Evolutionary conservation across 2,888 invertebrate genomes (phyloP).

Genomic region (Leuctra nigra): DNA sequence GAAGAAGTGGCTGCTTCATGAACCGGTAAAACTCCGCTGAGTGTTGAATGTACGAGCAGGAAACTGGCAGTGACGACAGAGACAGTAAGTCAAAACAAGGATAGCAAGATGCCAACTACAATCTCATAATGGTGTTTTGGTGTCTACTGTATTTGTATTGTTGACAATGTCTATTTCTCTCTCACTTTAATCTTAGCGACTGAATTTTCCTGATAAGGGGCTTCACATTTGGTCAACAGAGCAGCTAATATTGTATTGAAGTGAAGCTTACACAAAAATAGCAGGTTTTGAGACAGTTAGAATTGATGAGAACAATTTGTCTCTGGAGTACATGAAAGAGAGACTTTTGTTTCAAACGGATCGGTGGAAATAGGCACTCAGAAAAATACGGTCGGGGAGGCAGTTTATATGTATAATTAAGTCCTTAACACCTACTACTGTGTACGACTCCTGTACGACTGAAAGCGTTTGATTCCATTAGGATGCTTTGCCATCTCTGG

Average conservation of each 20-base stretch:
- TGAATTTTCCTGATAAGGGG: constrained; percentile 26
- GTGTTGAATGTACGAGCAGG: not conserved
- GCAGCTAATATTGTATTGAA: constrained; percentile 10
- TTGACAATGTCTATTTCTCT: not conserved
- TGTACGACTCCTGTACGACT: too few relatives aligned
- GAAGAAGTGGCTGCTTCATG: not conserved
- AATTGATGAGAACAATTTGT: too few relatives aligned
- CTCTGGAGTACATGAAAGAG: too few relatives aligned
- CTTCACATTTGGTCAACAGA: constrained; percentile 25
- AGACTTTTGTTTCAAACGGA: too few relatives aligned
- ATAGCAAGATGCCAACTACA: not conserved
- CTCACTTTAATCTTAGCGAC: constrained; percentile 12
- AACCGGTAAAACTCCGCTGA: not conserved
- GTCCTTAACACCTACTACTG: too few relatives aligned
- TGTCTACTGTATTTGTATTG: not conserved
- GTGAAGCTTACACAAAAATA: not conserved
- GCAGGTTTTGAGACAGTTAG: not conserved
- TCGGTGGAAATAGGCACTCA: too few relatives aligned
- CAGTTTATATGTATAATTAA: too few relatives aligned
- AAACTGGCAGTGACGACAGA: not conserved
- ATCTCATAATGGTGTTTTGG: not conserved
- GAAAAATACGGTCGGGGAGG: too few relatives aligned
- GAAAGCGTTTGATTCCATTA: too few relatives aligned
- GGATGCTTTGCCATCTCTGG: too few relatives aligned
- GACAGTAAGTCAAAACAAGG: not conserved